Percentiles rank a stretch among this genome's conserved stretches.
Evolutionary conservation across 2,113 vertebrate genomes (phyloP).

Genomic region (Rhynchopsitta pachyrhyncha): DNA sequence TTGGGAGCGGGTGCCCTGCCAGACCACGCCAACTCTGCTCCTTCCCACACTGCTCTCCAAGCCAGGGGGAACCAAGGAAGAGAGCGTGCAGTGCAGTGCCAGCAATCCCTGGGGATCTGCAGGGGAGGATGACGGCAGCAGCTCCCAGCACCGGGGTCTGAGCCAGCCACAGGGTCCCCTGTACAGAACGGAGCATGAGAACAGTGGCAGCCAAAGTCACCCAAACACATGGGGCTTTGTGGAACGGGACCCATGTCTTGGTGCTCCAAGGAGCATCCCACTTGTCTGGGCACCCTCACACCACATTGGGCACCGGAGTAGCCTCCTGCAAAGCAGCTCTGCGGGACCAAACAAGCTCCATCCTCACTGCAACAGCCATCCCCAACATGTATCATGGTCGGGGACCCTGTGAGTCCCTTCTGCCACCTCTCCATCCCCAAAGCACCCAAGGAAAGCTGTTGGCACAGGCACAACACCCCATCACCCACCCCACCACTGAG

Average conservation of each 20-base stretch:
- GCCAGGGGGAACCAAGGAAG: neutral
- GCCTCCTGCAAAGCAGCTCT: neutral
- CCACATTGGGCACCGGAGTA: rapidly evolving
- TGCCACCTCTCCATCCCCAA: neutral
- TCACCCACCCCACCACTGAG: neutral
- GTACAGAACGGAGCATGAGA: neutral
- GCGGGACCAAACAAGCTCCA: neutral
- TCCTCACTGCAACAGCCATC: neutral
- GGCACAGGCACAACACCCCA: neutral
- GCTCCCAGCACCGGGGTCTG: neutral
- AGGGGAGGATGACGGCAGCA: neutral
- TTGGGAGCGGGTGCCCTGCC: neutral
- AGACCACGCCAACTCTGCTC: neutral
- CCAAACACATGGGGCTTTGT: neutral
- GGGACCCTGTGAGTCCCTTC: neutral
- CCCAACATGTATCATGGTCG: rapidly evolving
- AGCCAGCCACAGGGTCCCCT: neutral
- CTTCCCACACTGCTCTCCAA: neutral
- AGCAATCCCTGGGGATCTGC: neutral
- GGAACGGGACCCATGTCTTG: too few species aligned
- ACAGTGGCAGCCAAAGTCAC: too few species aligned
- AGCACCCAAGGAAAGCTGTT: neutral
- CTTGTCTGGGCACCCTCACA: neutral
- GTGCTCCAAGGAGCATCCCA: rapidly evolving
- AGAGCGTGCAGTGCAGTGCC: neutral